Percentiles rank a stretch among this genome's conserved stretches.
Conservation (phyloP, 2,113 vertebrate genomes). For the Arenaria interpres region DNA sequence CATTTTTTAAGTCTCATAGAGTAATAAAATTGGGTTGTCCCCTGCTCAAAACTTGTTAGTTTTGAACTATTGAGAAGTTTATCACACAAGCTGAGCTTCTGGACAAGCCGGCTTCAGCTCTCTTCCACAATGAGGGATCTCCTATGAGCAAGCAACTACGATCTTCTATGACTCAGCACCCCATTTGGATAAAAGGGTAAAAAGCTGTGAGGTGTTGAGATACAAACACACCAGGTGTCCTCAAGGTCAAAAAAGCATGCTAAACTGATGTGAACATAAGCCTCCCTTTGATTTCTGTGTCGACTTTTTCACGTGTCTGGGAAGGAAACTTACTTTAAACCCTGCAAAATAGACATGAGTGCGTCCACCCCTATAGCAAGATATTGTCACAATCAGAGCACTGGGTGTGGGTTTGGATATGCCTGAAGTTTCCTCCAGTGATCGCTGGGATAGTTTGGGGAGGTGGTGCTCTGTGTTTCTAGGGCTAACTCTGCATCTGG, state of each 20-base stretch:
- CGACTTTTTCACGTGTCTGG: background rate
- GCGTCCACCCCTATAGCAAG: accelerated
- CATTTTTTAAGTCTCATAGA: background rate
- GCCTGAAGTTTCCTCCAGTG: background rate
- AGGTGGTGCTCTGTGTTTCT: background rate
- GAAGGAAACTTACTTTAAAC: background rate
- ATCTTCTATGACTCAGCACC: background rate
- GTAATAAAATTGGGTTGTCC: background rate
- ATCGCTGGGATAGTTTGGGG: background rate
- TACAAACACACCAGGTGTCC: background rate
- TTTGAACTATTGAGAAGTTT: background rate
- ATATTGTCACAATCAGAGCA: background rate
- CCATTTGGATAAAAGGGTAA: background rate
- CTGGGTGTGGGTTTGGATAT: background rate
- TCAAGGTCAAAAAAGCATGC: background rate
- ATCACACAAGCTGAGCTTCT: background rate
- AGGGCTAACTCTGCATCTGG: background rate
- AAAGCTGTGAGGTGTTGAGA: background rate
- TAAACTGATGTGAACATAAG: background rate
- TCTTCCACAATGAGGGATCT: background rate
- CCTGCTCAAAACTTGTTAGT: background rate
- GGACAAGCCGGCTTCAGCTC: background rate
- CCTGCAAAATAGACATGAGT: background rate
- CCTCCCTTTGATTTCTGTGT: background rate
- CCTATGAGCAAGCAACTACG: background rate